These are phyloP conservation scores for Ormyrus nitidulus DNA, from an alignment of 2,888 invertebrate species.

Conservation along the genomic window DNA sequence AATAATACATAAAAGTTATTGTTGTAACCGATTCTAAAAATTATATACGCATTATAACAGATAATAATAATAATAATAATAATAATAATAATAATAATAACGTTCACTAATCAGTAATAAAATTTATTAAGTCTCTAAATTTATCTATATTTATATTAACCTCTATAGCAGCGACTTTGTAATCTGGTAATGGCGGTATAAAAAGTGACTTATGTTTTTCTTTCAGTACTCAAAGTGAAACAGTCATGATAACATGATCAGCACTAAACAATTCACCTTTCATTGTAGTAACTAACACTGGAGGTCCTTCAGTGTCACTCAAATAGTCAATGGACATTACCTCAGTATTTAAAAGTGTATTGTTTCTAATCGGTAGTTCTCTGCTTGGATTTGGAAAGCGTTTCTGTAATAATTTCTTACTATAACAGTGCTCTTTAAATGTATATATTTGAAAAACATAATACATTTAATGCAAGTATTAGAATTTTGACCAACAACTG, in stretches of 20 bases:
- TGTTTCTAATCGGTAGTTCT: conserved; percentile 66
- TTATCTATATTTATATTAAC: conserved; percentile 58
- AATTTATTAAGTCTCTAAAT: no score
- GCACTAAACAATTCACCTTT: conserved; percentile 77
- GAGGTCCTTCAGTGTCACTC: conserved; percentile 45
- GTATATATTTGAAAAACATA: no score
- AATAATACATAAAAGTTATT: no score
- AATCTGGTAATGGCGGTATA: conserved; percentile 77
- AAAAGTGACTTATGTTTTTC: conserved; percentile 77
- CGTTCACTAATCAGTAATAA: no score
- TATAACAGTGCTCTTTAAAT: neutral
- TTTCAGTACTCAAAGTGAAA: conserved; percentile 85
- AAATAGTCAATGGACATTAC: conserved; percentile 65
- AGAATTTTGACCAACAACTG: no score
- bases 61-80: neutral
- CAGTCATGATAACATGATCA: conserved; percentile 82
- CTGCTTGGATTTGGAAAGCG: conserved; percentile 65
- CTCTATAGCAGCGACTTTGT: conserved; percentile 78
- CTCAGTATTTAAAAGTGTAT: conserved; percentile 64
- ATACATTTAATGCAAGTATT: no score
- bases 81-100: neutral
- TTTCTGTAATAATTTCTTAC: conserved; percentile 60
- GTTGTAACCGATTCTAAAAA: no score
- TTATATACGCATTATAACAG: neutral
- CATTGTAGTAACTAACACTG: conserved; percentile 65